Evolutionary conservation across 1,140 invertebrate genomes (phyloP), one percentile per base, ranked within the genome.

Genomic region (Cyclina sinensis): DNA sequence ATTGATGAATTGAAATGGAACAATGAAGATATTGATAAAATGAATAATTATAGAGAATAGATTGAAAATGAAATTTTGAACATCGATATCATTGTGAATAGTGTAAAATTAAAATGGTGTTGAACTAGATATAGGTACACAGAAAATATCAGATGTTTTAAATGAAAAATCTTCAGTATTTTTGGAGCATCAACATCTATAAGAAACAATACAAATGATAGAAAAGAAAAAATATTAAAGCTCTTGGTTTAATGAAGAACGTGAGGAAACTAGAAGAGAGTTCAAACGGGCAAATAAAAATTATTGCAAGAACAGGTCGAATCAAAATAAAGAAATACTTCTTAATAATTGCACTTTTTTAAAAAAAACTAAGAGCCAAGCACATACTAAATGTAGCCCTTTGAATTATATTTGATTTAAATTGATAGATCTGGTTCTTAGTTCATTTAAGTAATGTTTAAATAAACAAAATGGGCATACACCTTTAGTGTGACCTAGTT

Each of bases 41-140:
- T 68, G 24, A 4, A 12, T 68, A 32, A 14, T 35, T 37, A 27
- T 35, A 68, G 21, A 68, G 65, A 32, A 68, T 9, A 7, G 1
- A 35, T 68, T 35, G 27, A 68, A 37, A 35, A 68, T 68, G 35
- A 68, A 35, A 68, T 68, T n/a, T n/a, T n/a, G n/a, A n/a, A n/a
- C n/a, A n/a, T n/a, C n/a, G n/a, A n/a, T n/a, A n/a, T n/a, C n/a
- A 32, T 68, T 35, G 65, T 68, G 24, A 68, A 32, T 35, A 14
- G 21, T 68, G 12, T 68, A 68, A 14, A 35, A 14, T 11, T 30
- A 14, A 3, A 57, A 57, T 57, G 21, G 3, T 21, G 21, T 57
- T 57, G 51, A 68, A 12, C 65, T 68, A 5, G 27, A 68, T 21
- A 32, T 35, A 14, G 16, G 65, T 30, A 68, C 32, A 9, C 5